These are phyloP conservation scores for Pseudolaguvia tuberculata DNA, from an alignment of 2,113 vertebrate species.

Conservation along the genomic window DNA sequence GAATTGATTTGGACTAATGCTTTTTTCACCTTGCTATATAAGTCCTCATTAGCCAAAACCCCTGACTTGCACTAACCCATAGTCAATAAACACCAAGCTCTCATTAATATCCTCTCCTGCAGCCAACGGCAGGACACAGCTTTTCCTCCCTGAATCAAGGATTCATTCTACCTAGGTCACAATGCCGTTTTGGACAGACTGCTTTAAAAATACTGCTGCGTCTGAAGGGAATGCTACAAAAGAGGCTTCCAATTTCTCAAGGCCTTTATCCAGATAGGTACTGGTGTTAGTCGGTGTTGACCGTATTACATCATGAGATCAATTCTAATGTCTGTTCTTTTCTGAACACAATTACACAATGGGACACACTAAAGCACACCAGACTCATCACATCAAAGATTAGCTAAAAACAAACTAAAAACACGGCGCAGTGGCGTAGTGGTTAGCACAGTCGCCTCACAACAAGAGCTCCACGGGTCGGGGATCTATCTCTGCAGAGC, in stretches of 20 bases:
- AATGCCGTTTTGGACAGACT: constrained; percentile 22
- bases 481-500: too few relatives aligned
- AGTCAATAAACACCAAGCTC: constrained; percentile 46
- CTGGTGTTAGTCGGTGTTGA: too few relatives aligned
- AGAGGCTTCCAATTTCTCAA: not conserved
- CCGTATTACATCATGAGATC: too few relatives aligned
- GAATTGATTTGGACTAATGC: constrained; percentile 53
- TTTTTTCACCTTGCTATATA: constrained; percentile 51
- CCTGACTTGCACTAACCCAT: constrained; percentile 47
- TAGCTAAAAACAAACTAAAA: too few relatives aligned
- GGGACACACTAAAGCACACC: too few relatives aligned
- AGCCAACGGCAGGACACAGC: constrained; percentile 27
- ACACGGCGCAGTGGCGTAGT: too few relatives aligned
- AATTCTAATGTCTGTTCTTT: too few relatives aligned
- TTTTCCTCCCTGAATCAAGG: constrained; percentile 21
- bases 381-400: too few relatives aligned
- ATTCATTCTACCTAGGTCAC: constrained; percentile 45
- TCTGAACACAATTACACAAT: too few relatives aligned
- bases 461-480: too few relatives aligned
- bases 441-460: too few relatives aligned
- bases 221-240: not conserved
- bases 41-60: constrained; percentile 55
- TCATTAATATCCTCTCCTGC: constrained; percentile 45
- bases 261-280: not conserved
- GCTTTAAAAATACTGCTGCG: not conserved